Percentiles rank a stretch among this genome's conserved stretches.
These are phyloP conservation scores for Anagrus nilaparvatae DNA, from an alignment of 1,140 invertebrate species.

Conservation along the genomic window DNA sequence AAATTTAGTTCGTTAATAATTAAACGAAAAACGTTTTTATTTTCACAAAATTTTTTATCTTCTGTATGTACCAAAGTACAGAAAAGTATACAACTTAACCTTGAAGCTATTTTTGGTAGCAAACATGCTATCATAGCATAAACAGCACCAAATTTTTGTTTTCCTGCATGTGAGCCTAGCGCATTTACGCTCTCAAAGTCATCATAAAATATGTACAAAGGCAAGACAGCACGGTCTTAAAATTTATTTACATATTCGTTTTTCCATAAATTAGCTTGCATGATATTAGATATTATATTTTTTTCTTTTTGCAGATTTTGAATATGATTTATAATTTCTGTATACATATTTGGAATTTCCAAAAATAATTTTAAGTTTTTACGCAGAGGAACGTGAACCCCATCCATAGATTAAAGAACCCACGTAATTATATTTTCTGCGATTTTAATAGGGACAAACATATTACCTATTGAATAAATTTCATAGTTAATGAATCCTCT, in stretches of 20 bases:
- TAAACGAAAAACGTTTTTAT: constrained; percentile 9
- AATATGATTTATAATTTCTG: constrained; percentile 9
- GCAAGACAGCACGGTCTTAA: constrained; percentile 6
- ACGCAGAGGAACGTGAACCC: background rate
- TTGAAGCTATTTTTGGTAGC: constrained; percentile 4
- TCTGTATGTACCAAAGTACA: constrained; percentile 6
- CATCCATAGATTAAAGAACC: background rate
- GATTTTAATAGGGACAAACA: background rate
- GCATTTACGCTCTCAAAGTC: constrained; percentile 12
- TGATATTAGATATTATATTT: constrained; percentile 10
- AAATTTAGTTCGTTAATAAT: constrained; percentile 15
- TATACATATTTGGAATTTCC: background rate
- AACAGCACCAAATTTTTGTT: constrained; percentile 14
- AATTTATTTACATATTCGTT: too few species aligned
- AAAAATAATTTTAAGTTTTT: constrained; percentile 8
- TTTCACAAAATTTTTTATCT: constrained; percentile 8
- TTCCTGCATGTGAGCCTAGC: constrained; percentile 8
- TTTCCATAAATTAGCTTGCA: constrained; percentile 10
- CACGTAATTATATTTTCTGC: background rate
- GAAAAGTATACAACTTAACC: constrained; percentile 11
- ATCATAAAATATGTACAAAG: constrained; percentile 11
- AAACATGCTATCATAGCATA: constrained; percentile 12
- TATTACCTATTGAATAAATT: background rate
- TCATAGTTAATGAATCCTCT: constrained; percentile 6
- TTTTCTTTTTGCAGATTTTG: background rate